These are phyloP conservation scores for Lutjanus argentimaculatus DNA, from an alignment of 2,797 vertebrate species.

Conservation along the genomic window DNA sequence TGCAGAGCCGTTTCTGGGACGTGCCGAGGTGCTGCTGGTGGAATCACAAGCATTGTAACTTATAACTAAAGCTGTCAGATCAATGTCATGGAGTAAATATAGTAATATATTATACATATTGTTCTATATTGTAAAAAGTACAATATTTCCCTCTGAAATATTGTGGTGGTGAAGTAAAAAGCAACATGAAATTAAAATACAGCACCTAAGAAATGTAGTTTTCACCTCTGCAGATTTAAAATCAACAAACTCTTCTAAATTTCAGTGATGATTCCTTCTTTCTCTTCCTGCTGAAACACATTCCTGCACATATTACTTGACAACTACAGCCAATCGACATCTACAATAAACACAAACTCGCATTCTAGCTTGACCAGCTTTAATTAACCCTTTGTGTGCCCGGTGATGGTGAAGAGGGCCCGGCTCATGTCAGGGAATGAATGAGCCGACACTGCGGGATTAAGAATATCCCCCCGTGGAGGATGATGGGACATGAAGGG, in stretches of 20 bases:
- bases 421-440: conserved; percentile 48
- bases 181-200: not conserved
- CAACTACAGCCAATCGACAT: conserved; percentile 1
- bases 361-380: conserved; percentile 52
- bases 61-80: not conserved
- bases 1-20: too few species aligned
- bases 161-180: not conserved
- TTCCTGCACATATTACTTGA: conserved; percentile 13
- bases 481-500: conserved; percentile 61
- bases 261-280: not conserved
- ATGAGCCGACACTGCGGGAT: conserved; percentile 61
- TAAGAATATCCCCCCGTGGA: conserved; percentile 61
- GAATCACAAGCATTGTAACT: too few species aligned
- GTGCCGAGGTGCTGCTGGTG: too few species aligned
- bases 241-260: not conserved
- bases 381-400: conserved; percentile 64
- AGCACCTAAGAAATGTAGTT: too few species aligned
- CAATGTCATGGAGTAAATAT: not conserved
- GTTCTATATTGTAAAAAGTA: too few species aligned
- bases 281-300: not conserved
- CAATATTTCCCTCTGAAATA: too few species aligned
- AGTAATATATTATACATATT: too few species aligned
- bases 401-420: conserved; percentile 28
- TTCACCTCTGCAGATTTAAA: not conserved
- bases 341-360: conserved; percentile 10